Percentiles rank a stretch among this genome's conserved stretches.
Evolutionary conservation across 2,797 vertebrate species (phyloP).

Genomic region (Masticophis lateralis): DNA sequence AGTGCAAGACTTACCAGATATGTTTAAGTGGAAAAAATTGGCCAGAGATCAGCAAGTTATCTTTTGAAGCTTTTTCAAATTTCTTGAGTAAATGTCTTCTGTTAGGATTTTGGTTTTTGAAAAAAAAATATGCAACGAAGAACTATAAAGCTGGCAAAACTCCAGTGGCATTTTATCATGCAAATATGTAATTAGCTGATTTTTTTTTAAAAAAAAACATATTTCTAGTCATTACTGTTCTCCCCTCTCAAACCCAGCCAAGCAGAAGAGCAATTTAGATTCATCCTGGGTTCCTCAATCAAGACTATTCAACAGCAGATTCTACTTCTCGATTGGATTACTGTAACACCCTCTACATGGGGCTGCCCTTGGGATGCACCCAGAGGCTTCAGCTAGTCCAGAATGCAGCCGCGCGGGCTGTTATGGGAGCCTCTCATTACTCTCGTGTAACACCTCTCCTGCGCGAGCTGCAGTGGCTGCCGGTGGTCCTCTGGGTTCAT

Average conservation of each 20-base stretch:
- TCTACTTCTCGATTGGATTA: background rate
- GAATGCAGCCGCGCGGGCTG: too few species aligned
- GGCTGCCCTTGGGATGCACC: too few species aligned
- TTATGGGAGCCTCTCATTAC: too few species aligned
- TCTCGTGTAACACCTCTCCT: too few species aligned
- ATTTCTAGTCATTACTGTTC: constrained; percentile 38
- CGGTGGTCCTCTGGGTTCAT: too few species aligned
- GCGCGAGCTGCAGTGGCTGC: too few species aligned
- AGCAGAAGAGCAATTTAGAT: constrained; percentile 45
- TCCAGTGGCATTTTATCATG: constrained; percentile 49
- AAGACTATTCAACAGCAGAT: background rate
- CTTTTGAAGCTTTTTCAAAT: constrained; percentile 52
- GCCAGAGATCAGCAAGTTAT: constrained; percentile 35
- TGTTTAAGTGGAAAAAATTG: background rate
- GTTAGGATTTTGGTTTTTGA: constrained; percentile 57
- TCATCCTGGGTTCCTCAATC: background rate
- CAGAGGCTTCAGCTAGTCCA: too few species aligned
- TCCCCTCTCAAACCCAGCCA: constrained; percentile 22
- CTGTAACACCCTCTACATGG: too few species aligned
- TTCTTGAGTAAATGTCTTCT: constrained; percentile 50
- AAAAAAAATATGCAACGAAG: constrained; percentile 41
- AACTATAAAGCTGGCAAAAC: constrained; percentile 49
- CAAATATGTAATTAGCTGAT: constrained; percentile 59
- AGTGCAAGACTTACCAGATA: background rate
- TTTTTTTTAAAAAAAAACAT: background rate